These are phyloP conservation scores for Drosophila navojoa DNA, from an alignment of 1,140 invertebrate species.

Conservation along the genomic window DNA sequence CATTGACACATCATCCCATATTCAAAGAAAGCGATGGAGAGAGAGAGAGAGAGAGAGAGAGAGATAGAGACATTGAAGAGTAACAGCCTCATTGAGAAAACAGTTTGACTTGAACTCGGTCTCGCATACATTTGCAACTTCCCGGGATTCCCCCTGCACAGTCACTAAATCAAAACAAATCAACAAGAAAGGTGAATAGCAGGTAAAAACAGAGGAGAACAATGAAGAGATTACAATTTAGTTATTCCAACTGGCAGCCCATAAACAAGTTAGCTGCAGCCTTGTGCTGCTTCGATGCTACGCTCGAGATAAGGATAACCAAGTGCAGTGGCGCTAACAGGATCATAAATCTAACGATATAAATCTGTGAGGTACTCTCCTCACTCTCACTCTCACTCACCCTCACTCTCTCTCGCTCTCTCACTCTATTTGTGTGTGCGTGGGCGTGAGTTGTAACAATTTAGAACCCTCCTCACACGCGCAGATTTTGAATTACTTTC, in stretches of 20 bases:
- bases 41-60: not conserved
- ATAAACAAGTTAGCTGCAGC: slow-evolving; percentile 61
- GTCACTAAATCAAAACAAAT: slow-evolving; percentile 53
- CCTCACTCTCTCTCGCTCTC: not conserved
- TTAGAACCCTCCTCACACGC: slow-evolving; percentile 47
- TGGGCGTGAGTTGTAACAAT: slow-evolving; percentile 55
- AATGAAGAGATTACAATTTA: slow-evolving; percentile 58
- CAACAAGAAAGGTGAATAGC: slow-evolving; percentile 50
- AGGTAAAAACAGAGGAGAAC: slow-evolving; percentile 45
- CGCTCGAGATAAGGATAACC: slow-evolving; percentile 49
- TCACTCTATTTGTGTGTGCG: slow-evolving; percentile 21
- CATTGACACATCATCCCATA: too few relatives aligned
- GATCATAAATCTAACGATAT: slow-evolving; percentile 78
- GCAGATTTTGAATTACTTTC: slow-evolving; percentile 79
- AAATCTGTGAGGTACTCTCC: slow-evolving; percentile 51
- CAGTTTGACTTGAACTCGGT: not conserved
- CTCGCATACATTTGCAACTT: slow-evolving; percentile 2
- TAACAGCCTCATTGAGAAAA: not conserved
- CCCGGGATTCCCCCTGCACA: slow-evolving; percentile 23
- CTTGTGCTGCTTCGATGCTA: slow-evolving; percentile 44
- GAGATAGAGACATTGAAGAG: not conserved
- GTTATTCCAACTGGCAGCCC: slow-evolving; percentile 62
- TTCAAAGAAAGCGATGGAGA: too few relatives aligned
- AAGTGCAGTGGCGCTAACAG: slow-evolving; percentile 79
- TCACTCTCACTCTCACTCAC: not conserved